A percentile compares a stretch with the other conserved stretches of the same genome.
Evolutionary conservation across 2,113 vertebrate species (phyloP).

Genomic region (Atherinomorus stipes): DNA sequence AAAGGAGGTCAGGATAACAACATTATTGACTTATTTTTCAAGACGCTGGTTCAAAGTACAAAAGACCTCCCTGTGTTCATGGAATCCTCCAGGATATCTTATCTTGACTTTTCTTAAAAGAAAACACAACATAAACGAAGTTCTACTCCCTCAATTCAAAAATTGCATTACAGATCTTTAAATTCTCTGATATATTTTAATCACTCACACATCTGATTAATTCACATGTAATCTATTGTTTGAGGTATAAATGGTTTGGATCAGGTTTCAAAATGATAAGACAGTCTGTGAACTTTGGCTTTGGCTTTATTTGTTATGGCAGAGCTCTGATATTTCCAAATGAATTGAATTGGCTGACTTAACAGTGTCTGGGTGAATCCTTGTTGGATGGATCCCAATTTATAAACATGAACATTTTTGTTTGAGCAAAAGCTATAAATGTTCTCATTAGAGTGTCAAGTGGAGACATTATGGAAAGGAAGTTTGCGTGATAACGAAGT

Average conservation of each 20-base stretch:
- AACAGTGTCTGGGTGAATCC: background rate
- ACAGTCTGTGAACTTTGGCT: background rate
- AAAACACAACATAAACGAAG: conserved; percentile 30
- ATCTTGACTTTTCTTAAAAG: conserved; percentile 45
- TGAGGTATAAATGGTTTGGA: background rate
- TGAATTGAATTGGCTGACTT: background rate
- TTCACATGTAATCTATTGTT: background rate
- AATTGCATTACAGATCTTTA: background rate
- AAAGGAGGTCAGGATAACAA: conserved; percentile 28
- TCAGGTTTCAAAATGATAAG: background rate
- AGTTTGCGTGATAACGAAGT: conserved; percentile 5
- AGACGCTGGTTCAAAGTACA: conserved; percentile 71
- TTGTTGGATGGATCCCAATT: background rate
- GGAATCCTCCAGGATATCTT: conserved; percentile 46
- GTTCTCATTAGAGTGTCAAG: too few relatives aligned
- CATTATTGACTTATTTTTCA: conserved; percentile 64
- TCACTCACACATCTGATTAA: background rate
- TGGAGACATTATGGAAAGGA: background rate
- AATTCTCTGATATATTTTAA: background rate
- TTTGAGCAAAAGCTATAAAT: background rate
- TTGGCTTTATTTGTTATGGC: background rate
- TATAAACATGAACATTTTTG: background rate
- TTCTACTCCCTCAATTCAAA: background rate
- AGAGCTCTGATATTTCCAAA: background rate
- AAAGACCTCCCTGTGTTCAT: conserved; percentile 6